Evolutionary conservation across 1,140 invertebrate genomes (phyloP).

Genomic region (Pemphigus obesinymphae): DNA sequence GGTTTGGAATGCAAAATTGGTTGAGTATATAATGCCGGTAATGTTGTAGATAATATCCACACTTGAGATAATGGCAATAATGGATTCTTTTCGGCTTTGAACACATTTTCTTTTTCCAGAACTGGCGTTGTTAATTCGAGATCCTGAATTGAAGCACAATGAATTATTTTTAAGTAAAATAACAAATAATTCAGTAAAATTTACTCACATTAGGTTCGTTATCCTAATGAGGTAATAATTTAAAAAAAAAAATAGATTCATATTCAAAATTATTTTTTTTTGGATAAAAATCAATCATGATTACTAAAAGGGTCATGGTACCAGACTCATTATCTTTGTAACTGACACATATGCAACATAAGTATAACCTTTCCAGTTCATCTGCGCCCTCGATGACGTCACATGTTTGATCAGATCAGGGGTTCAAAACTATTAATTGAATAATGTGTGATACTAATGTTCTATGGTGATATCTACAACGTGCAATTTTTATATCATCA

Average conservation of each 20-base stretch:
- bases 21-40: slow-evolving; percentile 66
- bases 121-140: slow-evolving; percentile 71
- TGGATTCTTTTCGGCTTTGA: slow-evolving; percentile 42
- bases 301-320: no score
- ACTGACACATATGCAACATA: no score
- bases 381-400: no score
- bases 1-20: slow-evolving; percentile 53
- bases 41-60: slow-evolving; percentile 70
- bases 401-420: no score
- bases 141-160: slow-evolving; percentile 48
- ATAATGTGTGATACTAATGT: no score
- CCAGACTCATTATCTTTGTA: no score
- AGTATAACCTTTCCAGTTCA: no score
- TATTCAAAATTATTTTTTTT: slow-evolving; percentile 4
- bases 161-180: not conserved
- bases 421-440: no score
- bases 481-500: no score
- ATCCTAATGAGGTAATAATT: slow-evolving; percentile 27
- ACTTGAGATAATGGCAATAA: slow-evolving; percentile 67
- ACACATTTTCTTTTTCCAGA: slow-evolving; percentile 52
- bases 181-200: not conserved
- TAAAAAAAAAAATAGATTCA: slow-evolving; percentile 14
- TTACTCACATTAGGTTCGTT: slow-evolving; percentile 37
- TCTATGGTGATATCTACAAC: no score
- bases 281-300: not conserved